A percentile compares a stretch with the other conserved stretches of the same genome.
Conservation (phyloP, 2,888 invertebrate species). For the Cryptocephalus moraei region DNA sequence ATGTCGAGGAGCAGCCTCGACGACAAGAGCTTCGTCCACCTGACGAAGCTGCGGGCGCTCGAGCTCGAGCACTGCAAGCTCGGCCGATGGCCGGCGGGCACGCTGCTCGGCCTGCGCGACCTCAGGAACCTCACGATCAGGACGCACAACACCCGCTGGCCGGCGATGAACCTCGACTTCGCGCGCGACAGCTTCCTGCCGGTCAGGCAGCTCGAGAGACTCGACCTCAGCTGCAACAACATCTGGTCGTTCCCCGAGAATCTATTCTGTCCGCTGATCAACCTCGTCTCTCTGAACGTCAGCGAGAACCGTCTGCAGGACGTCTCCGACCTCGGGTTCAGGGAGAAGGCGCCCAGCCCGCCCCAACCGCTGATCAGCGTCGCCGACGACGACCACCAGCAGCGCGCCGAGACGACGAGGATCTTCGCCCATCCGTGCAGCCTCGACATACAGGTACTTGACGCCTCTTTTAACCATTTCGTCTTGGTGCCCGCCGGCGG, state of each 20-base stretch:
- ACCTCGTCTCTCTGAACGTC: slow-evolving; percentile 71
- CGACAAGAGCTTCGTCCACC: slow-evolving; percentile 67
- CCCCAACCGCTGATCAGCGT: slow-evolving; percentile 57
- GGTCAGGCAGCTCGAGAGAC: slow-evolving; percentile 67
- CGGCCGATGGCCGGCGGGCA: slow-evolving; percentile 69
- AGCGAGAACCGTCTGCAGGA: slow-evolving; percentile 83
- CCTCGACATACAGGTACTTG: slow-evolving; percentile 71
- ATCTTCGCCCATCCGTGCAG: slow-evolving; percentile 48
- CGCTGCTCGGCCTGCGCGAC: slow-evolving; percentile 69
- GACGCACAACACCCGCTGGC: slow-evolving; percentile 77
- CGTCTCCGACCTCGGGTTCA: slow-evolving; percentile 75
- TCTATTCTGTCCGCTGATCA: slow-evolving; percentile 73
- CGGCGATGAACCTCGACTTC: slow-evolving; percentile 73
- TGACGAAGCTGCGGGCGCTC: slow-evolving; percentile 68
- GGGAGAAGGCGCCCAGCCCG: slow-evolving; percentile 52
- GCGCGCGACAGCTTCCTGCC: slow-evolving; percentile 67
- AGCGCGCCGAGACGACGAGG: slow-evolving; percentile 27
- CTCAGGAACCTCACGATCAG: slow-evolving; percentile 76
- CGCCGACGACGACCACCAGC: slow-evolving; percentile 43
- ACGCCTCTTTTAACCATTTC: slow-evolving; percentile 77
- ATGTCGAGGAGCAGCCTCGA: slow-evolving; percentile 71
- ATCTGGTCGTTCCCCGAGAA: slow-evolving; percentile 83
- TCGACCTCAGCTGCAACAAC: slow-evolving; percentile 80
- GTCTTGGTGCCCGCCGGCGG: slow-evolving; percentile 73
- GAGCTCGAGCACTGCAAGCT: slow-evolving; percentile 81